Percentiles rank a stretch among this genome's conserved stretches.
These are phyloP conservation scores for Nematostella vectensis DNA, from an alignment of 92 coral and sea anemone species.

Conservation along the genomic window DNA sequence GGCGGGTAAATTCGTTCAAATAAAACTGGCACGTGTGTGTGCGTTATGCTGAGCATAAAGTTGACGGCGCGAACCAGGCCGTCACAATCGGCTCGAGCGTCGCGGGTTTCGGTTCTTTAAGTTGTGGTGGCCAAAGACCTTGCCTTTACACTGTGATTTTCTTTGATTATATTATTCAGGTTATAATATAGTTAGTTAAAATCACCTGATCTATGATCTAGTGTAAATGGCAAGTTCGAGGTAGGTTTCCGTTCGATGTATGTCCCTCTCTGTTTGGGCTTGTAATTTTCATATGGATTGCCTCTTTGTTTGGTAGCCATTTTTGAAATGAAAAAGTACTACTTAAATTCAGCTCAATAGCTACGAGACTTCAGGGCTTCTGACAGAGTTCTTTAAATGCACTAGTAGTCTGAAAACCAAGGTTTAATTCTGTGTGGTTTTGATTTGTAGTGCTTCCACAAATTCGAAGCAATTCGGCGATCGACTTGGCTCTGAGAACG, in stretches of 20 bases:
- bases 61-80: conserved; percentile 3
- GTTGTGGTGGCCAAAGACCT: neutral
- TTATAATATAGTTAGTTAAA: neutral
- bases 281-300: neutral
- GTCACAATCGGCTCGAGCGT: neutral
- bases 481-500: neutral
- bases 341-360: neutral
- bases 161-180: neutral
- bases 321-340: neutral
- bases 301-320: neutral
- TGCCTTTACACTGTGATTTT: neutral
- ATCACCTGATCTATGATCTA: conserved; percentile 2
- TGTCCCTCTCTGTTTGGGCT: neutral
- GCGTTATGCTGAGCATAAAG: neutral
- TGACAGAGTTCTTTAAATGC: neutral
- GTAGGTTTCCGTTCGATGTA: neutral
- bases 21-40: conserved; percentile 30
- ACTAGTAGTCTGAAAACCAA: neutral
- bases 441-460: neutral
- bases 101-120: neutral
- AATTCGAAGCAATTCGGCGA: neutral
- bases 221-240: conserved; percentile 4
- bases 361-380: no score
- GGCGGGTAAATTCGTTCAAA: conserved; percentile 56
- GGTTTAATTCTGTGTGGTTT: neutral